Conservation (phyloP, 2,888 invertebrate species). For the Pristionchus arcanus region DNA sequence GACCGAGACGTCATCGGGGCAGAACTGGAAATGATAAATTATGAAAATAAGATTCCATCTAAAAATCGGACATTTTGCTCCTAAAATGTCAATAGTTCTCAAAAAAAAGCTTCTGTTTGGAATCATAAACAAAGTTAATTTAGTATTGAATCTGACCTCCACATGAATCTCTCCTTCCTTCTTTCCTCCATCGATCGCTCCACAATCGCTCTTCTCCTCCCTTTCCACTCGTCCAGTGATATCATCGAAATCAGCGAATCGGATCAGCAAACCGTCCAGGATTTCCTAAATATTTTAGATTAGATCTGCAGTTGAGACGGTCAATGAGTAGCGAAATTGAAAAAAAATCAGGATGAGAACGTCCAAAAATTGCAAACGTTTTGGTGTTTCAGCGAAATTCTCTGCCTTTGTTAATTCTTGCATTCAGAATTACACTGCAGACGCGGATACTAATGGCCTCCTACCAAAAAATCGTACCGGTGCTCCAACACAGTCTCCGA, state of each 20-base stretch:
- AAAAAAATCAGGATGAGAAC: too few relatives aligned
- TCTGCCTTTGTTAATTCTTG: too few relatives aligned
- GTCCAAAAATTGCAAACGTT: too few relatives aligned
- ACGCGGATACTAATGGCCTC: not conserved
- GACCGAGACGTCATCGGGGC: slow-evolving; percentile 95
- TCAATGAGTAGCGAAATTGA: too few relatives aligned
- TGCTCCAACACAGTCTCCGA: slow-evolving; percentile 74
- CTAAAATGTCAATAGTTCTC: too few relatives aligned
- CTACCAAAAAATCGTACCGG: slow-evolving; percentile 57
- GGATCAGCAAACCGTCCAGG: slow-evolving; percentile 89
- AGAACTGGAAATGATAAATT: slow-evolving; percentile 79
- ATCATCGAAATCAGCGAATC: slow-evolving; percentile 95
- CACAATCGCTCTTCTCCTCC: slow-evolving; percentile 88
- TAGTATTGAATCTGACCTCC: not conserved
- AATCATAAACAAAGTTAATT: not conserved
- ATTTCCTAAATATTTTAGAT: slow-evolving; percentile 84
- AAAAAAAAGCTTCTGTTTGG: not conserved
- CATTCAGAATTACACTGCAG: too few relatives aligned
- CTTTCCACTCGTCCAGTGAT: slow-evolving; percentile 78
- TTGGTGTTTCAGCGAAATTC: too few relatives aligned
- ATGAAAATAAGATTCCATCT: not conserved
- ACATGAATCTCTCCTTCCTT: slow-evolving; percentile 32
- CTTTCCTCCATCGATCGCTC: slow-evolving; percentile 83
- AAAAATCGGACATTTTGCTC: too few relatives aligned
- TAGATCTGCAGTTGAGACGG: too few relatives aligned